Conservation (phyloP, 2,888 invertebrate species). For the Drosophila conformis region DNA sequence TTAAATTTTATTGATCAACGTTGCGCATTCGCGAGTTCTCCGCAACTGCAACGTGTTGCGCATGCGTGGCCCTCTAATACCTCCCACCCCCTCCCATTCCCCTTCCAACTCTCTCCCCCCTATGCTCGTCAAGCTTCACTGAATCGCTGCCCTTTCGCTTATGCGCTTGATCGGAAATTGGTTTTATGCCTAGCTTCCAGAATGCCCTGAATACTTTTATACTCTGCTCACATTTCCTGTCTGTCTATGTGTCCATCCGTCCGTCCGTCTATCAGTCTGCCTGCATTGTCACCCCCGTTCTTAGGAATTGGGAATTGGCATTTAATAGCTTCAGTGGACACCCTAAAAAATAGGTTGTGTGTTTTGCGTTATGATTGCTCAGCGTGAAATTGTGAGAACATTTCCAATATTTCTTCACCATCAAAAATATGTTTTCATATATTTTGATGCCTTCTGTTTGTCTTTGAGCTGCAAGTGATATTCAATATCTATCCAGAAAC, state of each 20-base stretch:
- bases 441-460: conserved; percentile 46
- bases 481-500: conserved; percentile 55
- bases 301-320: conserved; percentile 38
- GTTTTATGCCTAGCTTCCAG: conserved; percentile 72
- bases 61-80: conserved; percentile 59
- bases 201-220: conserved; percentile 38
- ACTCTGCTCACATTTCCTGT: conserved; percentile 64
- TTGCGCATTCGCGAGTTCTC: conserved; percentile 6
- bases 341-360: conserved; percentile 46
- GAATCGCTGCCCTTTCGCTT: conserved; percentile 51
- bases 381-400: conserved; percentile 79
- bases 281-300: conserved; percentile 51
- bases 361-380: conserved; percentile 64
- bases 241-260: background rate
- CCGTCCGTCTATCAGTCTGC: background rate
- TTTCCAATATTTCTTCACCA: conserved; percentile 36
- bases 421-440: conserved; percentile 61
- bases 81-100: background rate
- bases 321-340: conserved; percentile 78
- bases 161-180: conserved; percentile 81
- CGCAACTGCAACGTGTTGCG: conserved; percentile 71
- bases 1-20: conserved; percentile 74
- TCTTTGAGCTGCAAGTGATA: conserved; percentile 48
- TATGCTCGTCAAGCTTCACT: conserved; percentile 52
- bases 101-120: conserved; percentile 2